Evolutionary conservation across 2,888 invertebrate genomes (phyloP).

Genomic region (Adelphocoris suturalis): DNA sequence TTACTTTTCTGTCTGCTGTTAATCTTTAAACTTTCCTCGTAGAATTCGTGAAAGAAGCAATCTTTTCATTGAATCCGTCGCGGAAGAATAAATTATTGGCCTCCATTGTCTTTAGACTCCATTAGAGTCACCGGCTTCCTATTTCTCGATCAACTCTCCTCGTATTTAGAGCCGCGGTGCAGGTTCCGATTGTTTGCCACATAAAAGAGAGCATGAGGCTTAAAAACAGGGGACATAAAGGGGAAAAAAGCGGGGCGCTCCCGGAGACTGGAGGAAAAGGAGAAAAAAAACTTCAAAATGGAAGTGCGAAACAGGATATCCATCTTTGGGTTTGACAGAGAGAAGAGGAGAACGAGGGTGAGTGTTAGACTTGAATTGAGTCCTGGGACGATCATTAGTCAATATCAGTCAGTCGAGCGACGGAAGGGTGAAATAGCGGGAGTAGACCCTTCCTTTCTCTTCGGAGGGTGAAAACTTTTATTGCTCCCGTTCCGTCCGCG

Average conservation of each 20-base stretch:
- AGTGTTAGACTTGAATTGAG: slow-evolving; percentile 73
- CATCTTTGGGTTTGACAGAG: slow-evolving; percentile 73
- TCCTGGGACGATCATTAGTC: slow-evolving; percentile 74
- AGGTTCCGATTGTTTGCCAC: slow-evolving; percentile 33
- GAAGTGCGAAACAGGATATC: slow-evolving; percentile 73
- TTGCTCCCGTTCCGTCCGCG: slow-evolving; percentile 46
- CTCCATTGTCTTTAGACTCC: neutral
- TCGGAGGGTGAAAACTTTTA: slow-evolving; percentile 69
- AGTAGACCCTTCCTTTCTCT: slow-evolving; percentile 66
- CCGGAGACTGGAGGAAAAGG: slow-evolving; percentile 53
- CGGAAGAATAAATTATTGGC: neutral
- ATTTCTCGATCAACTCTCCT: slow-evolving; percentile 12
- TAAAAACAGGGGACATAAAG: slow-evolving; percentile 58
- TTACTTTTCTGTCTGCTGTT: no score
- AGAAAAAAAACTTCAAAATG: slow-evolving; percentile 74
- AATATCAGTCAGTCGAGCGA: slow-evolving; percentile 73
- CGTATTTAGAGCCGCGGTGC: slow-evolving; percentile 32
- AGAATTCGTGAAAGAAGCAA: neutral
- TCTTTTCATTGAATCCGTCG: neutral
- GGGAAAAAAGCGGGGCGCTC: slow-evolving; percentile 10
- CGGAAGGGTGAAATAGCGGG: slow-evolving; percentile 59
- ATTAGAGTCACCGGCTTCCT: neutral
- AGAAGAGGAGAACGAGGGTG: slow-evolving; percentile 66
- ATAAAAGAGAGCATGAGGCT: slow-evolving; percentile 53
- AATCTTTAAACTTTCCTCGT: no score